Evolutionary conservation across 2,888 invertebrate genomes (phyloP).

Genomic region (Plusia festucae): DNA sequence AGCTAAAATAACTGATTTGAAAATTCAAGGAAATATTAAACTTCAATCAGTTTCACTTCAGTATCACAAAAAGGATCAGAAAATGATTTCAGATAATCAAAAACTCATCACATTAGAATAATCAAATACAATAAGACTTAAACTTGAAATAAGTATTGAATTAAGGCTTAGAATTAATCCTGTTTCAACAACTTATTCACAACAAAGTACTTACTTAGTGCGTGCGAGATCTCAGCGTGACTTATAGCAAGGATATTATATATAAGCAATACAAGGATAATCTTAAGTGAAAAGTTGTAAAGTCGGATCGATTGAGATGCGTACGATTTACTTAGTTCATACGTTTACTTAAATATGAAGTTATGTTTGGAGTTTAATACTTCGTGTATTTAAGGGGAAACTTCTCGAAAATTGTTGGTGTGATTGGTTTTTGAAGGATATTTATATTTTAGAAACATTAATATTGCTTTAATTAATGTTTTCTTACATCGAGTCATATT

Average conservation of each 20-base stretch:
- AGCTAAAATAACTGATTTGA: no score
- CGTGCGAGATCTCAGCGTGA: constrained; percentile 25
- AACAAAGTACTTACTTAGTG: constrained; percentile 26
- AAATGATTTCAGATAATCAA: background rate
- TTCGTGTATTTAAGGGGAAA: constrained; percentile 17
- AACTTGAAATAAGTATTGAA: constrained; percentile 3
- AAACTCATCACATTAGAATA: background rate
- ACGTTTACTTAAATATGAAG: constrained; percentile 38
- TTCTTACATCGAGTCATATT: no score
- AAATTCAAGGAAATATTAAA: background rate
- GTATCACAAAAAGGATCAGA: background rate
- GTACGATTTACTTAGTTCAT: constrained; percentile 41
- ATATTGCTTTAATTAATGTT: background rate
- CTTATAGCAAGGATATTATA: no score
- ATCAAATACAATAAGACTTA: background rate
- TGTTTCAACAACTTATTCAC: constrained; percentile 22
- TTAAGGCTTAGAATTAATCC: constrained; percentile 14
- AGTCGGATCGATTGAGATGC: constrained; percentile 30
- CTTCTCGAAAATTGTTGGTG: constrained; percentile 13
- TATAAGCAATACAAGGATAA: constrained; percentile 47
- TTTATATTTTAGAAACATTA: background rate
- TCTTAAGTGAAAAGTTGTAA: constrained; percentile 53
- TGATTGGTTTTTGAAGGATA: constrained; percentile 10
- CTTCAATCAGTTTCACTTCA: background rate
- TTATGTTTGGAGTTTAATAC: constrained; percentile 30